These are phyloP conservation scores for Nemotelus pantherinus DNA, from an alignment of 2,888 invertebrate genomes.

Conservation along the genomic window DNA sequence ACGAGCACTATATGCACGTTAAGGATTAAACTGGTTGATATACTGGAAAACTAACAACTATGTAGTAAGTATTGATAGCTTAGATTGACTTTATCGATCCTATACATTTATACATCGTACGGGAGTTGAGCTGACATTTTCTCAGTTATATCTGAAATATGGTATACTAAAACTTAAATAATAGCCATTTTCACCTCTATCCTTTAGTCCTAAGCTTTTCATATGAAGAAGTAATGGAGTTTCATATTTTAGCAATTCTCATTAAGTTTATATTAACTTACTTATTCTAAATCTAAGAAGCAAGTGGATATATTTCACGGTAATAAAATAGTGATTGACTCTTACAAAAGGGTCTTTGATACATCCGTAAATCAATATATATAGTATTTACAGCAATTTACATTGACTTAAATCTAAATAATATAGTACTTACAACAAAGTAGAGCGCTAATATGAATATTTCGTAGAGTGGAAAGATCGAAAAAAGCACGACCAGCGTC, in stretches of 20 bases:
- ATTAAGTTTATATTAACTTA: too few relatives aligned
- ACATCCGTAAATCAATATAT: not conserved
- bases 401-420: conserved; percentile 14
- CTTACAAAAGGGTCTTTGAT: too few relatives aligned
- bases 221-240: not conserved
- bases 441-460: not conserved
- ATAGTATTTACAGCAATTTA: conserved; percentile 22
- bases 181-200: not conserved
- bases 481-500: conserved; percentile 27
- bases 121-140: conserved; percentile 10
- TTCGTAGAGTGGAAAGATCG: not conserved
- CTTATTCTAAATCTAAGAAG: not conserved
- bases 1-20: not conserved
- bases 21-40: conserved; percentile 6
- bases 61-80: conserved; percentile 19
- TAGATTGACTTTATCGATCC: conserved; percentile 29
- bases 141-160: not conserved
- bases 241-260: not conserved
- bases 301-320: conserved; percentile 29
- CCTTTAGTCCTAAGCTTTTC: not conserved
- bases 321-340: not conserved
- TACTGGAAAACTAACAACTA: conserved; percentile 5
- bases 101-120: conserved; percentile 30
- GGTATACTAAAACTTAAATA: too few relatives aligned
- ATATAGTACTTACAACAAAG: conserved; percentile 18